Evolutionary conservation across 2,888 invertebrate species (phyloP).

Genomic region (Galerucella pusilla): DNA sequence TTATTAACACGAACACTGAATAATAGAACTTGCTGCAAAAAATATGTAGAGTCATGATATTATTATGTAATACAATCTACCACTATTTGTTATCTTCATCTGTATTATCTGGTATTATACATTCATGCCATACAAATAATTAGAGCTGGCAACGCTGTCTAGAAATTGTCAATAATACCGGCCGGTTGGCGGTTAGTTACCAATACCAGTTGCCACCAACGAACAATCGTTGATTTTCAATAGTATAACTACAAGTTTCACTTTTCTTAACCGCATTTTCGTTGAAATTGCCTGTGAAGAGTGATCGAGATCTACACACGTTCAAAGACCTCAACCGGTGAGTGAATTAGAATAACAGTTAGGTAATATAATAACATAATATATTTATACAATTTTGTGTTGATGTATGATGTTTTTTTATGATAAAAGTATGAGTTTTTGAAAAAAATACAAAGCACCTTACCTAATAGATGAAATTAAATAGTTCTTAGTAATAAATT

Average conservation of each 20-base stretch:
- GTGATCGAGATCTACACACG: neutral
- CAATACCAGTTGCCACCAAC: neutral
- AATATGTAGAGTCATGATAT: too few relatives aligned
- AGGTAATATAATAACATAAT: too few relatives aligned
- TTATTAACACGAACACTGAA: too few relatives aligned
- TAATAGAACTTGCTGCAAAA: too few relatives aligned
- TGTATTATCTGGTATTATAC: neutral
- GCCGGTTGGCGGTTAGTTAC: neutral
- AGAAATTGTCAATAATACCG: neutral
- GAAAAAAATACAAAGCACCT: too few relatives aligned
- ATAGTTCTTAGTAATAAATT: too few relatives aligned
- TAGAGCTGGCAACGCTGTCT: neutral
- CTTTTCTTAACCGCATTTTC: neutral
- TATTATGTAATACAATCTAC: neutral
- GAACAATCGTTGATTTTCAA: neutral
- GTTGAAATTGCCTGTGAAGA: neutral
- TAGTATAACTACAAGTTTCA: neutral
- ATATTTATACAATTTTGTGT: too few relatives aligned
- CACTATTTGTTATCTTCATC: neutral
- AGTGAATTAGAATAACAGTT: neutral
- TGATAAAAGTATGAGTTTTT: too few relatives aligned
- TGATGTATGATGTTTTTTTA: too few relatives aligned
- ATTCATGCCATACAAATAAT: neutral
- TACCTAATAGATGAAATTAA: too few relatives aligned
- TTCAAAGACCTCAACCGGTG: neutral